A percentile compares a stretch with the other conserved stretches of the same genome.
phyloP scores from a whole-genome alignment of 1,140 invertebrate genomes.

The Cherax quadricarinatus region DNA sequence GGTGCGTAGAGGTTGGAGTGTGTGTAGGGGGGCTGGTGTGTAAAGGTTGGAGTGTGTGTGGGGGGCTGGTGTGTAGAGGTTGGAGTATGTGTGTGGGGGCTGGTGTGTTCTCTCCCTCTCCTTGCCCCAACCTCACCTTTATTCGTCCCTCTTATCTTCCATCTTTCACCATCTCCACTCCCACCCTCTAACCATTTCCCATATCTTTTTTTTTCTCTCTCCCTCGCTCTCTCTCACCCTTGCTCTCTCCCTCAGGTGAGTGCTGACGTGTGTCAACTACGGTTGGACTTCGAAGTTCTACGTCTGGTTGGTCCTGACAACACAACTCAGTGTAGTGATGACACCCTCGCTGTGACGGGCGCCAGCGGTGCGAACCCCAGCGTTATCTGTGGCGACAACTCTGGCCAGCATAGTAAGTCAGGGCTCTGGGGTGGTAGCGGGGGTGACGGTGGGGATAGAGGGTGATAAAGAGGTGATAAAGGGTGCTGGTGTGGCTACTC shows the following conservation, averaged over 20 bases:
- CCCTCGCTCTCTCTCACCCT: neutral
- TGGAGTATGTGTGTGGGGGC: no score
- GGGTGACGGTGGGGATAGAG: no score
- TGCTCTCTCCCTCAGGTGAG: neutral
- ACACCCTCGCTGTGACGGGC: constrained; percentile 84
- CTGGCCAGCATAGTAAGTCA: constrained; percentile 84
- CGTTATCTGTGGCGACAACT: constrained; percentile 85
- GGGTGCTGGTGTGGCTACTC: neutral
- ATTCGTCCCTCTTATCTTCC: no score
- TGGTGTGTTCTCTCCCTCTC: no score
- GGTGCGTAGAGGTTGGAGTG: no score
- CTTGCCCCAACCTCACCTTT: no score
- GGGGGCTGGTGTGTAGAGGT: no score
- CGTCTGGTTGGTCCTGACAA: constrained; percentile 28
- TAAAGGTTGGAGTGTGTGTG: no score
- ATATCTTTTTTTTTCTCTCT: no score
- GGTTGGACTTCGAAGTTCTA: constrained; percentile 44
- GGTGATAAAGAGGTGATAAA: neutral
- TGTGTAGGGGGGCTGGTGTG: no score
- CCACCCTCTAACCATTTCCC: no score
- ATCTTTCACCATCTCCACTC: no score
- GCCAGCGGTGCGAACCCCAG: constrained; percentile 83
- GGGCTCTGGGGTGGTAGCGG: neutral
- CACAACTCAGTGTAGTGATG: constrained; percentile 76
- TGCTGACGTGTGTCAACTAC: constrained; percentile 47